Percentiles rank a stretch among this genome's conserved stretches.
These are phyloP conservation scores for Netelia melanura DNA, from an alignment of 2,888 invertebrate genomes.

Conservation along the genomic window DNA sequence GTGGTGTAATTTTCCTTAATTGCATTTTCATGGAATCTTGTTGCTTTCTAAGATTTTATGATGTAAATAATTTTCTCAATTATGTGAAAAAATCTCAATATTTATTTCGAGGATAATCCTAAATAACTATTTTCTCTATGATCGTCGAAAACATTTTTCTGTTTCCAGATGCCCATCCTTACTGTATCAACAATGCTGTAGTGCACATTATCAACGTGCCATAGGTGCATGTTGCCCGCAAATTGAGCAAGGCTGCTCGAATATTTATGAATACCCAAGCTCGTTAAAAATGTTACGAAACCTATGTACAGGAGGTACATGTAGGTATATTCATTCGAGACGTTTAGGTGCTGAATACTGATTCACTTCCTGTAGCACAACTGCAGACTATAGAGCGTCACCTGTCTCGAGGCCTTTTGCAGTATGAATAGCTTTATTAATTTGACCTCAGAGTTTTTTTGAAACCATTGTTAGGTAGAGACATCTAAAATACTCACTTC, in stretches of 20 bases:
- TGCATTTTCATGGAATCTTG: no score
- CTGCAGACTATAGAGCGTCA: neutral
- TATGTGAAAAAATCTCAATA: neutral
- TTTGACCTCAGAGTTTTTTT: constrained; percentile 9
- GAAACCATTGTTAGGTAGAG: neutral
- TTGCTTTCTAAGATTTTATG: no score
- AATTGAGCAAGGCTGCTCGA: constrained; percentile 44
- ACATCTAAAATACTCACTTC: constrained; percentile 77
- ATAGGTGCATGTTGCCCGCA: constrained; percentile 23
- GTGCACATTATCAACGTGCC: neutral
- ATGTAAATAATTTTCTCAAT: neutral
- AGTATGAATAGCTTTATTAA: constrained; percentile 8
- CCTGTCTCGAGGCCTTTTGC: constrained; percentile 1
- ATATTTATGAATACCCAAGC: constrained; percentile 26
- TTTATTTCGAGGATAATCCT: neutral
- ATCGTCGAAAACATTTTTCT: neutral
- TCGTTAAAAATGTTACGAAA: constrained; percentile 15
- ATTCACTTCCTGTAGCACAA: constrained; percentile 32
- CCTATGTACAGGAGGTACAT: neutral
- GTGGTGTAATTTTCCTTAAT: no score
- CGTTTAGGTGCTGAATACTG: constrained; percentile 32
- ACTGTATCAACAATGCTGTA: neutral
- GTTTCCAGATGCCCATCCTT: neutral
- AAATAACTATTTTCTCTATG: neutral
- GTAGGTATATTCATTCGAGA: neutral